These are phyloP conservation scores for Simalia tracyae DNA, from an alignment of 2,797 vertebrate genomes.

Conservation along the genomic window DNA sequence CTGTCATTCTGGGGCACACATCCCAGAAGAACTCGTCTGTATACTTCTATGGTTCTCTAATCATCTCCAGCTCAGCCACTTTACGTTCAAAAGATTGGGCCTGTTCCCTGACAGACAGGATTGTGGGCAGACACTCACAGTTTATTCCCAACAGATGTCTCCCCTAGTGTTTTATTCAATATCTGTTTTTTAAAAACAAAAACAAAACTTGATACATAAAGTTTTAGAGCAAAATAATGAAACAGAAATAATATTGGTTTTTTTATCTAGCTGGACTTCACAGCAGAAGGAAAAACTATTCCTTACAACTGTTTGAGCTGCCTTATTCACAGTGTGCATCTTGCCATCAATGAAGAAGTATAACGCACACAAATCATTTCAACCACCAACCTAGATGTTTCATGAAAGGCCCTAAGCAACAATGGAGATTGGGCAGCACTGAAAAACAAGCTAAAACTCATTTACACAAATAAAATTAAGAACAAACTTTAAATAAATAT, in stretches of 20 bases:
- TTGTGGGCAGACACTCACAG: not conserved
- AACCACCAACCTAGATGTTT: not conserved
- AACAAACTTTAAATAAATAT: not conserved
- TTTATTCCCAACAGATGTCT: not conserved
- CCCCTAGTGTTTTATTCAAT: not conserved
- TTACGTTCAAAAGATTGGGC: not conserved
- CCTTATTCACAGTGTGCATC: not conserved
- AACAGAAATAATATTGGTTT: not conserved
- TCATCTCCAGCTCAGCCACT: not conserved
- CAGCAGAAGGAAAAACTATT: not conserved
- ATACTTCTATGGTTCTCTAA: not conserved
- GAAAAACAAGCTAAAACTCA: not conserved
- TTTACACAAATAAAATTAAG: not conserved
- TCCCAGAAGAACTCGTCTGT: not conserved
- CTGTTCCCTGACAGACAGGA: not conserved
- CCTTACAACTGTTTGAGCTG: not conserved
- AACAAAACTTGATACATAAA: not conserved
- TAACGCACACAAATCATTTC: not conserved
- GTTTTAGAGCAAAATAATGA: not conserved
- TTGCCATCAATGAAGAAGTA: not conserved
- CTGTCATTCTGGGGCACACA: not conserved
- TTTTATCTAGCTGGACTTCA: not conserved
- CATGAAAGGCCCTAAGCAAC: not conserved
- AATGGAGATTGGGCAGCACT: not conserved
- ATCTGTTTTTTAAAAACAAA: too few species aligned